Conservation (phyloP, 2,113 vertebrate genomes). For the Eretmochelys imbricata region DNA sequence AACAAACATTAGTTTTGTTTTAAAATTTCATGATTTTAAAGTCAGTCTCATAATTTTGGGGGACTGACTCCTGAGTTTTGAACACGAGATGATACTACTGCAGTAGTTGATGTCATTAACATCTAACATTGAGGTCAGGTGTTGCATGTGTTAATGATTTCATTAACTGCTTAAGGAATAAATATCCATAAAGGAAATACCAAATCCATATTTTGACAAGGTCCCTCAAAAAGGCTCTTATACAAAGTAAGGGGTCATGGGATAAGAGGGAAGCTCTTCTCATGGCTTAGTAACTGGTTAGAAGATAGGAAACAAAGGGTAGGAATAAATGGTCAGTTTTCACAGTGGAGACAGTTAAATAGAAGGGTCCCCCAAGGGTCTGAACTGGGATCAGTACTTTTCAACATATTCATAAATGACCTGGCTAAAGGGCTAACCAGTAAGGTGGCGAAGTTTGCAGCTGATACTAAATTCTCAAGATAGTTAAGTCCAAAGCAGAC, state of each 20-base stretch:
- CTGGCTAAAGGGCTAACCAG: neutral
- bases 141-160: neutral
- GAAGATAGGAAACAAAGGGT: neutral
- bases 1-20: neutral
- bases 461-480: no score
- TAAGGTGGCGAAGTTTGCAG: neutral
- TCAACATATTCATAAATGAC: neutral
- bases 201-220: neutral
- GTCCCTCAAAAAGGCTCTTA: neutral
- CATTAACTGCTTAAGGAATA: neutral
- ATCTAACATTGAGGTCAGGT: neutral
- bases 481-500: neutral
- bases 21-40: neutral
- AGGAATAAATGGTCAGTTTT: neutral
- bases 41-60: neutral
- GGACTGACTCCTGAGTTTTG: neutral
- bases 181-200: neutral
- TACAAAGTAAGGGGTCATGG: neutral
- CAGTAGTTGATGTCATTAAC: neutral
- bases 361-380: neutral
- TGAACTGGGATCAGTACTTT: neutral
- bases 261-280: neutral
- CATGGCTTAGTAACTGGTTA: neutral
- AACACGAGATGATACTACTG: neutral
- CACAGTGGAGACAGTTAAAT: neutral